phyloP scores from a whole-genome alignment of 1,140 invertebrate species.

The Achroia grisella region DNA sequence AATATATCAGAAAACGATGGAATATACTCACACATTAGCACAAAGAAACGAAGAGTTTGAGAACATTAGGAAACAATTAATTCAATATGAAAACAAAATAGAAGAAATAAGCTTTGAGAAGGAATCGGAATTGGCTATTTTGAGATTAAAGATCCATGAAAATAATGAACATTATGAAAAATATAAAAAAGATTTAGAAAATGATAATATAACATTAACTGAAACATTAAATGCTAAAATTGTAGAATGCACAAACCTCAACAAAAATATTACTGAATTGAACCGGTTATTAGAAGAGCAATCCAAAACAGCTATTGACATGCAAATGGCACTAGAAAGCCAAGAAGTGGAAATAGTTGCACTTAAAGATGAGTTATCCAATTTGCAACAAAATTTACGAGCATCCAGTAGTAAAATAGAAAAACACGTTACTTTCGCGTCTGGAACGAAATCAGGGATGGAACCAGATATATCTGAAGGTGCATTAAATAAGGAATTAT shows the following conservation, averaged over 20 bases:
- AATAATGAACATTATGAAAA: conserved; percentile 42
- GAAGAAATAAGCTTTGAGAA: conserved; percentile 68
- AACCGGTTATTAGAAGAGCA: conserved; percentile 73
- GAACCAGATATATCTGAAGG: conserved; percentile 20
- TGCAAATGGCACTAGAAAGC: conserved; percentile 75
- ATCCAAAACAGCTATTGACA: conserved; percentile 57
- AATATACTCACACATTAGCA: conserved; percentile 39
- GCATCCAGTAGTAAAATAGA: conserved; percentile 76
- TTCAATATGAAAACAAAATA: conserved; percentile 66
- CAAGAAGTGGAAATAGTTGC: conserved; percentile 81
- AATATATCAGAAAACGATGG: conserved; percentile 58
- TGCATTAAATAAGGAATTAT: conserved; percentile 36
- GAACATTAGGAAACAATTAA: conserved; percentile 53
- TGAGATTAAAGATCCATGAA: conserved; percentile 66
- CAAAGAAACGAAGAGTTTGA: conserved; percentile 65
- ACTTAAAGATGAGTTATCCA: conserved; percentile 75
- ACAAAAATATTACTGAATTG: conserved; percentile 72
- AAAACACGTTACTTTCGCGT: conserved; percentile 61
- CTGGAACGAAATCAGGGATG: conserved; percentile 37
- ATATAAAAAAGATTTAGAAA: conserved; percentile 34
- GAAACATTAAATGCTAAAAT: conserved; percentile 63
- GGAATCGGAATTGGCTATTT: conserved; percentile 64
- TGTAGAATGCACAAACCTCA: conserved; percentile 65
- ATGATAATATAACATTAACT: conserved; percentile 41
- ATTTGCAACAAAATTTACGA: conserved; percentile 58